Evolutionary conservation across 2,113 vertebrate genomes (phyloP), one percentile per base, ranked within the genome.

Genomic region (Caracal caracal): DNA sequence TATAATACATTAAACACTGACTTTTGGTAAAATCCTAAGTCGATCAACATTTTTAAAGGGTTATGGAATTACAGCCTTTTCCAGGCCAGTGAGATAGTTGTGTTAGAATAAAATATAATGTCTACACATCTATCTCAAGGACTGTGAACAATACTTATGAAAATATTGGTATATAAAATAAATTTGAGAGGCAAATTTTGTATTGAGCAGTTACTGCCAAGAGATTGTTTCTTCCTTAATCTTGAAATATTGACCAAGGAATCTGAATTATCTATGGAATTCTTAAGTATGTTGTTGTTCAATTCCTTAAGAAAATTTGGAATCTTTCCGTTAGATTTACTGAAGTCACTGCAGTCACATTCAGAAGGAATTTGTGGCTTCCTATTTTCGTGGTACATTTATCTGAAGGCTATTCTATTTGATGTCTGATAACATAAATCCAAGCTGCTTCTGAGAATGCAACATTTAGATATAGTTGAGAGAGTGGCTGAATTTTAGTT

Each of bases 21-120:
- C 43, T 84, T 87, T 93, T 80, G 97, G 80, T 93, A 93, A 97
- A 97, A 96, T 65, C 26, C n/a, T 66, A 92, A 95, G 89, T 56
- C 84, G 59, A 92, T 93, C 79, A 75, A 13, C 93, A 76, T 40
- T 89, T 94, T 83, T 94, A 59, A 95, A 51, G 80, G 76, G 51
- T 92, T 51, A 5, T 73, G 3, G 35, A 47, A 81, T 90, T 71
- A 59, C 15, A 82, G 1, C 26, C 83, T 81, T 71, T 78, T 56
- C 53, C 35, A 73, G 61, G 40, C 51, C 7, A 49, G 28, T 26
- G 13, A 95, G 75, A 28, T 26, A 90, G 15, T 65, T 92, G 12
- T 91, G 59, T 28, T 37, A 65, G 19, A 80, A 5, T 49, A 12
- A 87, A 59, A 19, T 33, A 47, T 26, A 80, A 22, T 53, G 35